These are phyloP conservation scores for Drosophila aldrichi DNA, from an alignment of 2,888 invertebrate genomes.

Conservation along the genomic window DNA sequence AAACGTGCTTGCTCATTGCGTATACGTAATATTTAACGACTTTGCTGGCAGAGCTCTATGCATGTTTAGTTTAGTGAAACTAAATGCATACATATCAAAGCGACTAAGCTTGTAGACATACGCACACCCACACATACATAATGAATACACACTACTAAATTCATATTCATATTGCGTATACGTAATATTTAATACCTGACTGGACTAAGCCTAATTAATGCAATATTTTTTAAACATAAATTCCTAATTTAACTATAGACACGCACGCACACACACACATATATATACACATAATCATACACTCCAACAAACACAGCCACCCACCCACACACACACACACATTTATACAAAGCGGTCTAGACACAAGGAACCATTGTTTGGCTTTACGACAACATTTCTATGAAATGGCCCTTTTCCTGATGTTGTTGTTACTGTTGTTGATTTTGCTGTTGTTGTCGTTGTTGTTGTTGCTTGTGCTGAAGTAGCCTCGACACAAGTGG, in stretches of 20 bases:
- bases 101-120: not conserved
- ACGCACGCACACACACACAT: not conserved
- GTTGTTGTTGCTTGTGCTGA: constrained; percentile 7
- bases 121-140: not conserved
- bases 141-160: not conserved
- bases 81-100: not conserved
- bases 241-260: not conserved
- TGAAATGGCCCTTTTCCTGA: constrained; percentile 37
- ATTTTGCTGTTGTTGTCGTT: not conserved
- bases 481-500: constrained; percentile 24
- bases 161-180: not conserved
- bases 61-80: not conserved
- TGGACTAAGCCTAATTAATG: not conserved
- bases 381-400: constrained; percentile 10
- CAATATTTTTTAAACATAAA: not conserved
- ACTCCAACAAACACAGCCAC: not conserved
- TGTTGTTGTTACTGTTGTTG: constrained; percentile 1
- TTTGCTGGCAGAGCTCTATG: not conserved
- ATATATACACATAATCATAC: constrained; percentile 2
- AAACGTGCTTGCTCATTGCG: not conserved
- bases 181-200: constrained; percentile 1
- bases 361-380: constrained; percentile 55
- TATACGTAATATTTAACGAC: constrained; percentile 30
- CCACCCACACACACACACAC: not conserved
- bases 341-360: not conserved